These are phyloP conservation scores for Brachyalestes nurse DNA, from an alignment of 2,797 vertebrate species.

Conservation along the genomic window DNA sequence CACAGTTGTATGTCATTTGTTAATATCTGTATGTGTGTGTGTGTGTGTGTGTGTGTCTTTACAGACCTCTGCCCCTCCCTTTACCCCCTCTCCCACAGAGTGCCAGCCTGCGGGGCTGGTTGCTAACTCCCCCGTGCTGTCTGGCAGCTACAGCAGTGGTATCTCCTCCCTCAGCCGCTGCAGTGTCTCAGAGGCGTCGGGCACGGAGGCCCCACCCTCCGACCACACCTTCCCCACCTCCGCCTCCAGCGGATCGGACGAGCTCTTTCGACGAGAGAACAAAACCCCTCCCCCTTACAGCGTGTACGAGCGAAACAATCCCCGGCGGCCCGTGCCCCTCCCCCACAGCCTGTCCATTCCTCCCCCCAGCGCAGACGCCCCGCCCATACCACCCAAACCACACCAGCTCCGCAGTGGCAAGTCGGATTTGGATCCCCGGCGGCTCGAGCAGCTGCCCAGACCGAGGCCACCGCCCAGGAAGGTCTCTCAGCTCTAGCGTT, in stretches of 20 bases:
- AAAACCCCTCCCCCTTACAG: conserved; percentile 97
- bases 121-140: conserved; percentile 91
- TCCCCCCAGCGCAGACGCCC: conserved; percentile 81
- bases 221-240: conserved; percentile 79
- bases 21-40: neutral
- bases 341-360: conserved; percentile 94
- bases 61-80: conserved; percentile 85
- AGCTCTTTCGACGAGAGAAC: conserved; percentile 89
- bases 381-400: conserved; percentile 94
- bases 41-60: conserved; percentile 25
- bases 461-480: conserved; percentile 94
- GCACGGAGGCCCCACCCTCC: conserved; percentile 83
- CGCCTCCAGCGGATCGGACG: conserved; percentile 82
- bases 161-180: conserved; percentile 97
- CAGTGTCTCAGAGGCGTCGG: conserved; percentile 93
- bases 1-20: neutral
- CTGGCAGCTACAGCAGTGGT: conserved; percentile 97
- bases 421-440: conserved; percentile 85
- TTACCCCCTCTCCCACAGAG: conserved; percentile 94
- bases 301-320: conserved; percentile 89
- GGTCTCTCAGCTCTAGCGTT: conserved; percentile 92
- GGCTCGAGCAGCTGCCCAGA: conserved; percentile 83
- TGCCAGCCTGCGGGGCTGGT: conserved; percentile 88
- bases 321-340: conserved; percentile 88
- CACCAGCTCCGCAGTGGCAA: conserved; percentile 87